A percentile compares a stretch with the other conserved stretches of the same genome.
phyloP scores from a whole-genome alignment of 2,113 vertebrate genomes.

The Brachionichthys hirsutus region DNA sequence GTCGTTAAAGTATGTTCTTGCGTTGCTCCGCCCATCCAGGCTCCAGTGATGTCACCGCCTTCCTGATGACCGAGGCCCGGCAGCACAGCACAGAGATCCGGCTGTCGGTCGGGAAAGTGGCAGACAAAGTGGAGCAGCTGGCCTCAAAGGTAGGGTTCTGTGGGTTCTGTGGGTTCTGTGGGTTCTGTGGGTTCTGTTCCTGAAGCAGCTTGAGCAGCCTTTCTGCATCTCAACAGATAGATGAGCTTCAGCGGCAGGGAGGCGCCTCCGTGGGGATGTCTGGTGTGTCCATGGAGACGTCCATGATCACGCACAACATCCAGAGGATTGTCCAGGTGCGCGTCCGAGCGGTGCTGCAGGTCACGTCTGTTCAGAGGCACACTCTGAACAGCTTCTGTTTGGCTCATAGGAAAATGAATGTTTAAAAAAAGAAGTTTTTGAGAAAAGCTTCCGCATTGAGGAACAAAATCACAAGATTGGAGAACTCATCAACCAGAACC shows the following conservation, averaged over 20 bases:
- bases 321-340: slow-evolving; percentile 93
- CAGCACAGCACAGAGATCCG: slow-evolving; percentile 96
- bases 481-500: slow-evolving; percentile 91
- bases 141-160: slow-evolving; percentile 90
- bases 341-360: too few relatives aligned
- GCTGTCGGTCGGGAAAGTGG: slow-evolving; percentile 88
- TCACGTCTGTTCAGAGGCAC: not conserved
- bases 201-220: too few relatives aligned
- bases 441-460: slow-evolving; percentile 92
- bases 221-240: slow-evolving; percentile 75
- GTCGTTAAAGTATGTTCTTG: too few relatives aligned
- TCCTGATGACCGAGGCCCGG: slow-evolving; percentile 94
- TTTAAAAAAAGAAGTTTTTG: slow-evolving; percentile 94
- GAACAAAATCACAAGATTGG: slow-evolving; percentile 96
- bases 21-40: slow-evolving; percentile 72
- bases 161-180: too few relatives aligned
- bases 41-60: slow-evolving; percentile 87
- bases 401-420: slow-evolving; percentile 91
- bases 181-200: too few relatives aligned
- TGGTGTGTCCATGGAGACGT: slow-evolving; percentile 90
- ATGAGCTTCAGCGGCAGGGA: slow-evolving; percentile 85
- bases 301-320: slow-evolving; percentile 94
- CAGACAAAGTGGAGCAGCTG: slow-evolving; percentile 93
- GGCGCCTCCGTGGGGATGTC: slow-evolving; percentile 76
- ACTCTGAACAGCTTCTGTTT: not conserved